Evolutionary conservation across 2,797 vertebrate species (phyloP).

Genomic region (Alosa sapidissima): DNA sequence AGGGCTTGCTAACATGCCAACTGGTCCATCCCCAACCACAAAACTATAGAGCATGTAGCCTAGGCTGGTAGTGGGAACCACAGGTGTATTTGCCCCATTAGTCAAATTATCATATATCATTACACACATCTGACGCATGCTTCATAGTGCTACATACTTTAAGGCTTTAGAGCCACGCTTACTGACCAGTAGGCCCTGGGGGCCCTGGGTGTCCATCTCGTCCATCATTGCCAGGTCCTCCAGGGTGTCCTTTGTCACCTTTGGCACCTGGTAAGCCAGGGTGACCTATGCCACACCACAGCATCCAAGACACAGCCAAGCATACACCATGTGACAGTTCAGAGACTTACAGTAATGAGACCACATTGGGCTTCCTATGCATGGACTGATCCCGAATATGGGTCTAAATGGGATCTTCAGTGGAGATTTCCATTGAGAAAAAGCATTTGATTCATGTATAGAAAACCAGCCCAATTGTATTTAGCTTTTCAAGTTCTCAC

Average conservation of each 20-base stretch:
- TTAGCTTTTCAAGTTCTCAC: background rate
- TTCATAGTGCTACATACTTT: no score
- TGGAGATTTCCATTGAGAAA: no score
- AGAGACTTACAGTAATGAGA: background rate
- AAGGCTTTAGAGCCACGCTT: no score
- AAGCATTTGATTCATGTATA: no score
- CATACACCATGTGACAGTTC: background rate
- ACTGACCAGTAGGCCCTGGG: background rate
- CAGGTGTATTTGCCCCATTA: slow-evolving; percentile 10
- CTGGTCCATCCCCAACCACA: background rate
- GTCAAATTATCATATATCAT: background rate
- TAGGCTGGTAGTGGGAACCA: background rate
- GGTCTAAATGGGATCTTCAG: no score
- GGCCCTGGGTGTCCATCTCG: background rate
- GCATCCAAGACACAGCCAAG: background rate
- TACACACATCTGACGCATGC: no score
- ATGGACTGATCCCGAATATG: no score
- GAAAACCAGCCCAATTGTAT: background rate
- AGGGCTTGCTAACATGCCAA: no score
- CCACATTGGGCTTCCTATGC: background rate
- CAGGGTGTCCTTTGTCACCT: slow-evolving; percentile 53
- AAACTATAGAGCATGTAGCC: background rate
- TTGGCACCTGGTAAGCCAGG: slow-evolving; percentile 56
- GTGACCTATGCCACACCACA: slow-evolving; percentile 49
- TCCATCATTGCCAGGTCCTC: slow-evolving; percentile 45